phyloP scores from a whole-genome alignment of 1,140 invertebrate species.

The Atopsyche davidsoni region DNA sequence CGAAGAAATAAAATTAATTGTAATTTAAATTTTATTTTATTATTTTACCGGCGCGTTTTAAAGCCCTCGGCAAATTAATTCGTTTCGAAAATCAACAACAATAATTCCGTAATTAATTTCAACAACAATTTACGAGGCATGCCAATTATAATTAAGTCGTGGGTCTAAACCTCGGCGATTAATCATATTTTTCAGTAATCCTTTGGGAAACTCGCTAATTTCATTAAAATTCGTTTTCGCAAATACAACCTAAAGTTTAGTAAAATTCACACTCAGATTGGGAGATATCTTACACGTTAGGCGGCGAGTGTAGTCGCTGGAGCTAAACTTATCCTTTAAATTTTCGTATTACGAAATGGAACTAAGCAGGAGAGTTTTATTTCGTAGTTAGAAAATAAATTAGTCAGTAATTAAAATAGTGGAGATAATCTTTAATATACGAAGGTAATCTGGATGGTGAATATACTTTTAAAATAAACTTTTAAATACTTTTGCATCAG shows the following conservation, averaged over 20 bases:
- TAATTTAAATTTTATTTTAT: too few relatives aligned
- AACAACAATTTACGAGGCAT: constrained; percentile 1
- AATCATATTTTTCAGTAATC: constrained; percentile 15
- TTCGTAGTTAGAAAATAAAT: too few relatives aligned
- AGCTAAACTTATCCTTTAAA: background rate
- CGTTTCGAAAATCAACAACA: too few relatives aligned
- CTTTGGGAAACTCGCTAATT: constrained; percentile 13
- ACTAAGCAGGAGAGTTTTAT: background rate
- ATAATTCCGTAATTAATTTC: background rate
- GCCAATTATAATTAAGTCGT: constrained; percentile 14
- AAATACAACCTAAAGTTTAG: background rate
- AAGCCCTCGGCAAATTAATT: too few relatives aligned
- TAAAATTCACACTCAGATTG: constrained; percentile 6
- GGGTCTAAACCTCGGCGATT: constrained; percentile 6
- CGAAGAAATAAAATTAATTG: too few relatives aligned
- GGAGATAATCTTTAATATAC: too few relatives aligned
- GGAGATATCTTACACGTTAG: background rate
- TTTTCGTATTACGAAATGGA: background rate
- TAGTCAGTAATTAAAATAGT: too few relatives aligned
- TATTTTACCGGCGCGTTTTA: too few relatives aligned
- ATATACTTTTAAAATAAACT: too few relatives aligned
- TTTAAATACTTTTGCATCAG: too few relatives aligned
- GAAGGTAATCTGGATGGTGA: too few relatives aligned
- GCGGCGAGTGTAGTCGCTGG: background rate
- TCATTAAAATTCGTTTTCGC: constrained; percentile 13